phyloP scores from a whole-genome alignment of 2,797 vertebrate genomes.

The Cossypha niveicapilla region DNA sequence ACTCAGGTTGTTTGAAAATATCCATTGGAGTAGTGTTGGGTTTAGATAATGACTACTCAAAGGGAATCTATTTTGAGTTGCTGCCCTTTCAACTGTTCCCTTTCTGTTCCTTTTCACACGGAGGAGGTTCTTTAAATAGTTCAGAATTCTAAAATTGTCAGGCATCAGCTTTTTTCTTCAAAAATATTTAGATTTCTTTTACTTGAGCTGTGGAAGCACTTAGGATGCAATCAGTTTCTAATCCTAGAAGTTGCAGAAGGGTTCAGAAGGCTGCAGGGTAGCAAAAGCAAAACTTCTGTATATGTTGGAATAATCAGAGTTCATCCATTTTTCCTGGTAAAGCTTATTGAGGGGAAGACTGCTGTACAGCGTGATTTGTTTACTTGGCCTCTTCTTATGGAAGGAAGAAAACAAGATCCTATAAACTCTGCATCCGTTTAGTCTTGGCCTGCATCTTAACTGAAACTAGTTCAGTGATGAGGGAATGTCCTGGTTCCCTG shows the following conservation, averaged over 20 bases:
- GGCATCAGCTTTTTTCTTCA: constrained; percentile 8
- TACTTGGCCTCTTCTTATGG: background rate
- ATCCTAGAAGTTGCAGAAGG: background rate
- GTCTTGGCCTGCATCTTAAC: background rate
- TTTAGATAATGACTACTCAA: background rate
- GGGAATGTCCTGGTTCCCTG: background rate
- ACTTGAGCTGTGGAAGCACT: background rate
- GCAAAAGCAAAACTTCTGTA: background rate
- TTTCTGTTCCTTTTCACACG: background rate
- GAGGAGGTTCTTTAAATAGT: background rate
- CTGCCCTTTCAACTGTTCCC: background rate
- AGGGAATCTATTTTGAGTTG: background rate
- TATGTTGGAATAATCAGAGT: background rate
- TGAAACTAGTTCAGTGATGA: background rate
- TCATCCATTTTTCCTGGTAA: background rate
- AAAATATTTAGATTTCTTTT: constrained; percentile 8
- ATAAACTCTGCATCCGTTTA: background rate
- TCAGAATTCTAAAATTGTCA: constrained; percentile 12
- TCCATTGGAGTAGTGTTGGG: background rate
- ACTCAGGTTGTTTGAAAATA: background rate
- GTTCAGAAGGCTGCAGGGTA: background rate
- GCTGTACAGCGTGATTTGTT: background rate
- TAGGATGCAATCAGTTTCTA: constrained; percentile 1
- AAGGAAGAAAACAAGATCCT: background rate
- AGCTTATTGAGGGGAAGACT: background rate